These are phyloP conservation scores for Sinocyclocheilus anophthalmus DNA, from an alignment of 2,113 vertebrate species.

Conservation along the genomic window DNA sequence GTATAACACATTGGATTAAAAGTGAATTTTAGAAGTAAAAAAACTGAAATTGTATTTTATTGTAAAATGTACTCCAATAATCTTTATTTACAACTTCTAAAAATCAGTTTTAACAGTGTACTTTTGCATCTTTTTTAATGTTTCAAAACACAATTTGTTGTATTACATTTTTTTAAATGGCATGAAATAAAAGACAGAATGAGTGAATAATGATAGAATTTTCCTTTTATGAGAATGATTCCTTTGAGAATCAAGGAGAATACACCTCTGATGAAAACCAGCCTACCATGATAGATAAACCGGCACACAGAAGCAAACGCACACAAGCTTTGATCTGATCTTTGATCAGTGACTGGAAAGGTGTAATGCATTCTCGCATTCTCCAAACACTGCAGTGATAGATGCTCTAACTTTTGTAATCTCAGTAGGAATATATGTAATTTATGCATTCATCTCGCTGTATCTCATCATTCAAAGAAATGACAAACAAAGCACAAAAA, in stretches of 20 bases:
- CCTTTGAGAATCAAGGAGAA: constrained; percentile 5
- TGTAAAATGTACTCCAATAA: too few species aligned
- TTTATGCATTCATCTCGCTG: constrained; percentile 31
- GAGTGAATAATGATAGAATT: not conserved
- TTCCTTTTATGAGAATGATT: not conserved
- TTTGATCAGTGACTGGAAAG: constrained; percentile 35
- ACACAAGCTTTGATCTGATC: constrained; percentile 32
- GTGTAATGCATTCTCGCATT: constrained; percentile 16
- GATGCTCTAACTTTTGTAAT: constrained; percentile 34
- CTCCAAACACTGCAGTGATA: constrained; percentile 20
- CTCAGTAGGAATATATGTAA: constrained; percentile 2
- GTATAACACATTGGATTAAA: too few species aligned
- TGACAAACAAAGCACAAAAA: constrained; percentile 29
- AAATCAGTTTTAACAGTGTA: not conserved
- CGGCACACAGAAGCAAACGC: constrained; percentile 20
- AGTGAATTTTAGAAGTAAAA: too few species aligned
- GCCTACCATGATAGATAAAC: constrained; percentile 8
- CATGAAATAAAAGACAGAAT: not conserved
- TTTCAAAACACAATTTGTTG: not conserved
- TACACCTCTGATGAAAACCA: constrained; percentile 5
- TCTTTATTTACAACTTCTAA: too few species aligned
- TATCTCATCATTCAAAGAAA: constrained; percentile 30
- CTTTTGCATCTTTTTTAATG: not conserved
- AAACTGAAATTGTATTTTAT: too few species aligned
- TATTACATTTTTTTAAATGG: not conserved